Conservation (phyloP, 2,888 invertebrate species). For the Sinotaia quadrata region DNA sequence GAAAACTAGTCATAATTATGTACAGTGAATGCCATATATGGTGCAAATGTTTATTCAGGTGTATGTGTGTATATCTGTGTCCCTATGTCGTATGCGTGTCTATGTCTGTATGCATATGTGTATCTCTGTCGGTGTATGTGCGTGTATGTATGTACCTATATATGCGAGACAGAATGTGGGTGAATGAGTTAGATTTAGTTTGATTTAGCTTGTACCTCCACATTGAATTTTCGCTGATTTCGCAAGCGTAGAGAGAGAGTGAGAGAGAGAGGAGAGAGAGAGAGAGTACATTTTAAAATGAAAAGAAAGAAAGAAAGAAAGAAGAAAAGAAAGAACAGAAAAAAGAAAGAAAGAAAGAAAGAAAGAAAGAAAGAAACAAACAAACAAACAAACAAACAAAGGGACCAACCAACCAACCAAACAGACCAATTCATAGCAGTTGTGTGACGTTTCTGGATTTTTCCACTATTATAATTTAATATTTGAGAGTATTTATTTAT, state of each 20-base stretch:
- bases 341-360: background rate
- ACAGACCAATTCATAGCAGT: no score
- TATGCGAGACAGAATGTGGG: no score
- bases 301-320: background rate
- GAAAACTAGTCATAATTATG: no score
- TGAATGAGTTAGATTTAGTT: background rate
- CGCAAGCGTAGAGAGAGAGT: conserved; percentile 8
- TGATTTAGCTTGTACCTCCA: background rate
- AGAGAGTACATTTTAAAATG: background rate
- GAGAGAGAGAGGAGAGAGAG: conserved; percentile 14
- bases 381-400: no score
- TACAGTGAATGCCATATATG: no score
- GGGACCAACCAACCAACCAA: no score
- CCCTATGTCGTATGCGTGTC: no score
- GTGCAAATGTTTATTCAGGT: no score
- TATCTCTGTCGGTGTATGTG: background rate
- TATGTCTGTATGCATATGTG: background rate
- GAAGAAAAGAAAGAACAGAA: background rate
- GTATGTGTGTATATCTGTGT: no score
- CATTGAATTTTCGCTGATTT: background rate
- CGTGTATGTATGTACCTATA: background rate
- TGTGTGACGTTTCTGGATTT: no score
- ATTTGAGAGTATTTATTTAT: no score
- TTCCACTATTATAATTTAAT: no score
- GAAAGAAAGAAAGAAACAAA: conserved; percentile 5